Percentiles rank a stretch among this genome's conserved stretches.
Evolutionary conservation across 2,888 invertebrate species (phyloP).

Genomic region (Opisthograptis luteolata): DNA sequence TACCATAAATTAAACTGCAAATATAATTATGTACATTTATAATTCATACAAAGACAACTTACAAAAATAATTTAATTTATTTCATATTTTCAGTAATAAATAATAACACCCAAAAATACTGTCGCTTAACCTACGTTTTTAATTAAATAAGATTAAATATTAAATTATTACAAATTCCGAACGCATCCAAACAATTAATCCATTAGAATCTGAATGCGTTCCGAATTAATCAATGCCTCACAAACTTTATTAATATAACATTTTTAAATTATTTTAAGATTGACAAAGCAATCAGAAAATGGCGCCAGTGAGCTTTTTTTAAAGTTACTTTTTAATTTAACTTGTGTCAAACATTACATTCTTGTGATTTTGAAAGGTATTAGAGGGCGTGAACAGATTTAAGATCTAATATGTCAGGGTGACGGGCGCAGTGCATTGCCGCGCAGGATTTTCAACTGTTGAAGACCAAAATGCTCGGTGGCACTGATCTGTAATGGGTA

Average conservation of each 20-base stretch:
- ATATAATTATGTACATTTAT: conserved; percentile 31
- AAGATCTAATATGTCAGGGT: too few relatives aligned
- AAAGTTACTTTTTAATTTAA: not conserved
- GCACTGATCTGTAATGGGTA: too few relatives aligned
- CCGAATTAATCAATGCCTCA: conserved; percentile 18
- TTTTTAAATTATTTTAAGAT: conserved; percentile 11
- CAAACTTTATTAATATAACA: conserved; percentile 3
- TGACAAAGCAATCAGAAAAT: conserved; percentile 42
- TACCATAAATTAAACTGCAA: too few relatives aligned
- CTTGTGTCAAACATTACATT: too few relatives aligned
- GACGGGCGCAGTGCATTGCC: too few relatives aligned
- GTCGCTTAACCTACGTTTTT: conserved; percentile 11
- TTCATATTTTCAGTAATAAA: conserved; percentile 21
- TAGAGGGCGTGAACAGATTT: too few relatives aligned
- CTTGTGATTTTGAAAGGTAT: too few relatives aligned
- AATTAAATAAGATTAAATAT: conserved; percentile 19
- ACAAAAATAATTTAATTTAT: conserved; percentile 24
- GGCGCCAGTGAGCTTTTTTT: conserved; percentile 52
- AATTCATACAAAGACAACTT: conserved; percentile 25
- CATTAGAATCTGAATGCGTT: conserved; percentile 32
- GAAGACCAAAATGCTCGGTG: too few relatives aligned
- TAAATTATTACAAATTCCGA: conserved; percentile 21
- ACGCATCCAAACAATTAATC: conserved; percentile 25
- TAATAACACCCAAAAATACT: conserved; percentile 29
- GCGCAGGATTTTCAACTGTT: too few relatives aligned